A percentile compares a stretch with the other conserved stretches of the same genome.
Evolutionary conservation across 2,113 vertebrate genomes (phyloP).

Genomic region (Eleginops maclovinus): DNA sequence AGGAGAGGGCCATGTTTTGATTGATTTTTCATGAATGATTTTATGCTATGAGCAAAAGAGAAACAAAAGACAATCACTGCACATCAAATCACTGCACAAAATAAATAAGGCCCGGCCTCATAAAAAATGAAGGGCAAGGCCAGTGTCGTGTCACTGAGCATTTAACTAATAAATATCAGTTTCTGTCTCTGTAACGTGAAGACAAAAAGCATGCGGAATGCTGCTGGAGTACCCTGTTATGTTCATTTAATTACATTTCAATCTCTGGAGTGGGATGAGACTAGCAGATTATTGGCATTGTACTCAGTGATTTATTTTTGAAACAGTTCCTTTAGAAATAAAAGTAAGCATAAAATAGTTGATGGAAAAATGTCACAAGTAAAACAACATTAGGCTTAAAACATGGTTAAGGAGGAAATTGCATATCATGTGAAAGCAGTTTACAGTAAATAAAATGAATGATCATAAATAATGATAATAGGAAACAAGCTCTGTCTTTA

Average conservation of each 20-base stretch:
- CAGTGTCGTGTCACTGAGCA: constrained; percentile 57
- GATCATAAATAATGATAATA: background rate
- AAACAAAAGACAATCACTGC: constrained; percentile 73
- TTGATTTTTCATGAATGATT: constrained; percentile 81
- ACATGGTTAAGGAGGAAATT: background rate
- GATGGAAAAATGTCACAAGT: background rate
- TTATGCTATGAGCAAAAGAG: constrained; percentile 69
- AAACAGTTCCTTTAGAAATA: constrained; percentile 11
- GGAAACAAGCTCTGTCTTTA: background rate
- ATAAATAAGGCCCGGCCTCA: constrained; percentile 49
- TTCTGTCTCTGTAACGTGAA: constrained; percentile 43
- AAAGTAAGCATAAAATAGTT: background rate
- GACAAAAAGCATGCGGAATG: constrained; percentile 47
- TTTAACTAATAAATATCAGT: constrained; percentile 68
- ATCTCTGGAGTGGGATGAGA: background rate
- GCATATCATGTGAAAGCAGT: too few species aligned
- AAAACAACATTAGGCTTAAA: background rate
- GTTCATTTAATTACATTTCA: constrained; percentile 20
- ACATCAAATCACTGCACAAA: constrained; percentile 72
- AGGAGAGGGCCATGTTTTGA: constrained; percentile 58
- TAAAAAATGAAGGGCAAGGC: constrained; percentile 64
- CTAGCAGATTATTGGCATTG: constrained; percentile 31
- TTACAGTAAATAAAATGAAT: background rate
- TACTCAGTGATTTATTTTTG: constrained; percentile 28
- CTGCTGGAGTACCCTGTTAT: constrained; percentile 25